These are phyloP conservation scores for Poeciliopsis turneri DNA, from an alignment of 2,797 vertebrate species.

Conservation along the genomic window DNA sequence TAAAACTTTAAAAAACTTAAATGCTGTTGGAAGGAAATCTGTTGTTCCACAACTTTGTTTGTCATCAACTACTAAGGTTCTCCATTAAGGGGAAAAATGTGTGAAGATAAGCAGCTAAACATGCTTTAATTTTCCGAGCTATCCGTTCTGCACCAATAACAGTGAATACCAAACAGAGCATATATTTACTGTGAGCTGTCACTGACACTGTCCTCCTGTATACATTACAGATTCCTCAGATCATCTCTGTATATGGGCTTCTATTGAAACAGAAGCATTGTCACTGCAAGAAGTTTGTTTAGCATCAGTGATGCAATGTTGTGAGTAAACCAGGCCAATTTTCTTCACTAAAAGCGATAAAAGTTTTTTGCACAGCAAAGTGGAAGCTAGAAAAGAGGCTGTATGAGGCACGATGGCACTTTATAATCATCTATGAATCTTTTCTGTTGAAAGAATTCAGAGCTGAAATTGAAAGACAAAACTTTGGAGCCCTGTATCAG, in stretches of 20 bases:
- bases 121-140: not conserved
- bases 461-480: constrained; percentile 42
- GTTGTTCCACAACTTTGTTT: not conserved
- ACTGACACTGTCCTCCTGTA: constrained; percentile 44
- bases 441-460: constrained; percentile 27
- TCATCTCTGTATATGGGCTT: constrained; percentile 48
- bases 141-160: not conserved
- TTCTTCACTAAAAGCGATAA: constrained; percentile 41
- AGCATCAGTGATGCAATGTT: not conserved
- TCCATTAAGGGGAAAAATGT: not conserved
- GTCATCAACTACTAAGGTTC: not conserved
- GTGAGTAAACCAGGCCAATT: constrained; percentile 37
- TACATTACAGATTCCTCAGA: constrained; percentile 67
- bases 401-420: not conserved
- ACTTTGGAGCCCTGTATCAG: constrained; percentile 39
- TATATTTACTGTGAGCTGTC: constrained; percentile 53
- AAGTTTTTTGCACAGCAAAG: constrained; percentile 41
- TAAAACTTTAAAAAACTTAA: not conserved
- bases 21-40: not conserved
- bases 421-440: constrained; percentile 10
- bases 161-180: constrained; percentile 44
- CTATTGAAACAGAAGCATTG: constrained; percentile 16
- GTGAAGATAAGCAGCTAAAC: not conserved
- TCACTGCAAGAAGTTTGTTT: constrained; percentile 15
- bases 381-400: constrained; percentile 13